phyloP scores from a whole-genome alignment of 2,797 vertebrate species.

The Betta splendens region DNA sequence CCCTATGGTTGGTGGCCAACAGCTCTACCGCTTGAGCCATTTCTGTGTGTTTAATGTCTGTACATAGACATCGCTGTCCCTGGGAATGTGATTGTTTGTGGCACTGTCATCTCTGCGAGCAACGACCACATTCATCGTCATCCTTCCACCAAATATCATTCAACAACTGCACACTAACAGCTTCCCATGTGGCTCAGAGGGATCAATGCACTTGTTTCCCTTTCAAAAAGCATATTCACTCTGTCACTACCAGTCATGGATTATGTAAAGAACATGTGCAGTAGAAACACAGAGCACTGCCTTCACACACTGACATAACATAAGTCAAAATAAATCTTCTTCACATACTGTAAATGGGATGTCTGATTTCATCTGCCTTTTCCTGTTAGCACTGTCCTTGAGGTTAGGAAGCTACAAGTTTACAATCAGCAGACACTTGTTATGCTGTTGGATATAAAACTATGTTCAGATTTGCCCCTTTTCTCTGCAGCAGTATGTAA shows the following conservation, averaged over 20 bases:
- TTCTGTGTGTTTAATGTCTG: no score
- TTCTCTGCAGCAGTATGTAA: slow-evolving; percentile 13
- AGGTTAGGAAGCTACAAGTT: background rate
- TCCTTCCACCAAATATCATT: slow-evolving; percentile 27
- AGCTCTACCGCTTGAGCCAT: no score
- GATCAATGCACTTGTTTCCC: slow-evolving; percentile 52
- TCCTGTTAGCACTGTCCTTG: background rate
- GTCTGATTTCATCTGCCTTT: no score
- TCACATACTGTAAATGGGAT: background rate
- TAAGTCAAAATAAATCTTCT: slow-evolving; percentile 23
- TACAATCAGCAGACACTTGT: background rate
- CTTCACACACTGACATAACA: no score
- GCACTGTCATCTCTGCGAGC: background rate
- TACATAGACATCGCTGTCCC: no score
- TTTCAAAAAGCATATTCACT: slow-evolving; percentile 29
- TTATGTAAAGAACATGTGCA: slow-evolving; percentile 38
- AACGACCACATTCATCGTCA: background rate
- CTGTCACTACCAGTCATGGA: slow-evolving; percentile 8
- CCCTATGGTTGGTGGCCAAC: no score
- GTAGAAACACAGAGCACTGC: no score
- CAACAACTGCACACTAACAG: slow-evolving; percentile 26
- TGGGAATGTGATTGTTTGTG: background rate
- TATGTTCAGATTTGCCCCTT: slow-evolving; percentile 15
- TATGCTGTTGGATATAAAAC: slow-evolving; percentile 8
- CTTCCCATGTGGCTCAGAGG: slow-evolving; percentile 34